phyloP scores from a whole-genome alignment of 2,888 invertebrate genomes.

The Lucinisca nassula region DNA sequence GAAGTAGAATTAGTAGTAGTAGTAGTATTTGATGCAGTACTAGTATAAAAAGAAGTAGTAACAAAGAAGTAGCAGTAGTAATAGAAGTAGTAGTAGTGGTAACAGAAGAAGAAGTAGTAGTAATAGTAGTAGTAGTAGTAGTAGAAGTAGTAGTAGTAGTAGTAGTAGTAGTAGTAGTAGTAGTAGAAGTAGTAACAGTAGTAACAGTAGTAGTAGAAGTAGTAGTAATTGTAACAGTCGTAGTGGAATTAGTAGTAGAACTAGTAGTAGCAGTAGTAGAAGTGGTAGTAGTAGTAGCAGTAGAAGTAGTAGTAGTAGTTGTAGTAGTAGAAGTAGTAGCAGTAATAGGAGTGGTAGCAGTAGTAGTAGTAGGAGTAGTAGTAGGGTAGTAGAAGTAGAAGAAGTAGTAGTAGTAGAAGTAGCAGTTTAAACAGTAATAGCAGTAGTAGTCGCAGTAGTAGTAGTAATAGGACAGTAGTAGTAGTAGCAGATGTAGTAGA shows the following conservation, averaged over 20 bases:
- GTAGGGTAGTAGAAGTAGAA: not conserved
- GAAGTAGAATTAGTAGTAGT: too few relatives aligned
- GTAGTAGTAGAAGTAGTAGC: slow-evolving; percentile 19
- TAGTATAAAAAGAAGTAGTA: too few relatives aligned
- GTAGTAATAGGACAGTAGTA: too few relatives aligned
- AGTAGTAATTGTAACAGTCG: too few relatives aligned
- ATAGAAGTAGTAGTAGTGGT: slow-evolving; percentile 19
- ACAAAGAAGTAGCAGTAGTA: too few relatives aligned
- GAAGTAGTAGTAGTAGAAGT: too few relatives aligned
- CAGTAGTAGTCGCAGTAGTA: too few relatives aligned
- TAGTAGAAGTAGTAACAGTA: not conserved
- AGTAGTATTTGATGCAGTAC: too few relatives aligned
- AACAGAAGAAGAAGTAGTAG: slow-evolving; percentile 19
- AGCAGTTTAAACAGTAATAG: too few relatives aligned
- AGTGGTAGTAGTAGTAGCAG: slow-evolving; percentile 6
- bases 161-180: not conserved
- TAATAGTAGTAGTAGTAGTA: slow-evolving; percentile 30
- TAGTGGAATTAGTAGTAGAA: too few relatives aligned
- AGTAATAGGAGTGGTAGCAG: slow-evolving; percentile 27
- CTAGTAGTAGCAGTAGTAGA: not conserved
- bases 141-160: slow-evolving; percentile 15
- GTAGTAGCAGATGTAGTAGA: not conserved
- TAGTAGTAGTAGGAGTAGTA: too few relatives aligned
- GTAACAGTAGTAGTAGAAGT: too few relatives aligned
- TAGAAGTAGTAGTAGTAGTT: slow-evolving; percentile 21